Conservation (phyloP, 2,888 invertebrate species). For the Eutolmus rufibarbis region DNA sequence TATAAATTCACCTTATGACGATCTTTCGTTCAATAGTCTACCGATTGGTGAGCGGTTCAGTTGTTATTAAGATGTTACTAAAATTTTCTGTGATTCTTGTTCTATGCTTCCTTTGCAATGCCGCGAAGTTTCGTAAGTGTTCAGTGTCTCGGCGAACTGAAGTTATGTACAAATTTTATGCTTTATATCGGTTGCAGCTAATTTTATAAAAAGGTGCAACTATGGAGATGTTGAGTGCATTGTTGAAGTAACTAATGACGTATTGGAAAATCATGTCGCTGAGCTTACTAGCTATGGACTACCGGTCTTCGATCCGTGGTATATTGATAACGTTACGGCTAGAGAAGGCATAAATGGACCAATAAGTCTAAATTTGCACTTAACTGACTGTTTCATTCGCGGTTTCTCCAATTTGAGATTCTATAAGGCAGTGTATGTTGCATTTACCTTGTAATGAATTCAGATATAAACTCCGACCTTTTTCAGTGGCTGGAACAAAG, state of each 20-base stretch:
- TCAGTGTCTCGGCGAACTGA: background rate
- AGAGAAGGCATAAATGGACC: background rate
- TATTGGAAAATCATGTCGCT: background rate
- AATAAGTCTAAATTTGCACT: background rate
- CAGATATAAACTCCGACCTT: background rate
- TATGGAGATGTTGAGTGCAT: background rate
- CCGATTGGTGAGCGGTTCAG: background rate
- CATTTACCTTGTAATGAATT: background rate
- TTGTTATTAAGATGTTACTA: background rate
- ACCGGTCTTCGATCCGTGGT: background rate
- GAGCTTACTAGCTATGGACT: background rate
- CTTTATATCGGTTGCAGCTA: background rate
- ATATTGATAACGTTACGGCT: background rate
- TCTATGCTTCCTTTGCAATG: background rate
- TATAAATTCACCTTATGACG: background rate
- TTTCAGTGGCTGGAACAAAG: conserved; percentile 56
- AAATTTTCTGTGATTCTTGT: background rate
- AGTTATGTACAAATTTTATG: background rate
- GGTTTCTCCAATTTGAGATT: background rate
- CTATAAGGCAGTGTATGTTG: background rate
- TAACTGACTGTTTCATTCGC: background rate
- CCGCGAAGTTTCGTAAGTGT: background rate
- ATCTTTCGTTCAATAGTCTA: background rate
- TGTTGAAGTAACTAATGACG: background rate
- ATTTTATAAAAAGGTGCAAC: background rate